Base-by-base conservation (phyloP, 2,797 vertebrate species). In the Catamblyrhynchus diadema region DNA sequence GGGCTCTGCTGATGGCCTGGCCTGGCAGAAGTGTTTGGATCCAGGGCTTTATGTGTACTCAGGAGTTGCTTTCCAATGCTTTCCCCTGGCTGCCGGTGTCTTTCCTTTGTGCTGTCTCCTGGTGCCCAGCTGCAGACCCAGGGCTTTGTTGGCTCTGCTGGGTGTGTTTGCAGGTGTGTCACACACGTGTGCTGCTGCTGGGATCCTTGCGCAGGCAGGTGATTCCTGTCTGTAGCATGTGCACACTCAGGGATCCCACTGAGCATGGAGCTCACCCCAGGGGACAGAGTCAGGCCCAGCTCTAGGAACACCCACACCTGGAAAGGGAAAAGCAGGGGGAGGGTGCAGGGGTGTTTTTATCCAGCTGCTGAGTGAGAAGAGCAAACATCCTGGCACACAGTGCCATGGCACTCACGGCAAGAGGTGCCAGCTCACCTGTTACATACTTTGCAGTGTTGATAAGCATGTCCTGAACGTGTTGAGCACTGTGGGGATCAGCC, bases 181-280 rank as follows among this genome's bases (percentile, higher is more conserved):
- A 20, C 37, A 11, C 1, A 0, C 0, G 0, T 9, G 27, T 80
- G 45, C 81, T 5, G 3, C 10, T 5, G 35, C 51, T 78, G 48
- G 50, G 13, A 32, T 65, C 50, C n/a, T n/a, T 2, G 6, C 59
- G 42, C 51, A 28, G 54, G 50, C 37, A 21, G 37, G 35, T 0
- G 2, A 45, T n/a, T 37, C 37, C 70, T 59, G 41, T 65, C 54
- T 62, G 1, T 0, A 30, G 61, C 4, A 2, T 33, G 30, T 7
- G 16, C n/a, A 24, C 47, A 6, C 15, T 45, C n/a, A 24, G 57
- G 35, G 50, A 14, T 69, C 44, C 23, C 12, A 4, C 59, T 64
- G 3, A 5, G 57, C 0, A 3, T 8, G 1, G 7, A 51, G 32
- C 71, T 93, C 19, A 12, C 24, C 47, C 44, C 1, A 1, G 1